Conservation (phyloP, 2,797 vertebrate genomes). For the Leptodactylus fallax region DNA sequence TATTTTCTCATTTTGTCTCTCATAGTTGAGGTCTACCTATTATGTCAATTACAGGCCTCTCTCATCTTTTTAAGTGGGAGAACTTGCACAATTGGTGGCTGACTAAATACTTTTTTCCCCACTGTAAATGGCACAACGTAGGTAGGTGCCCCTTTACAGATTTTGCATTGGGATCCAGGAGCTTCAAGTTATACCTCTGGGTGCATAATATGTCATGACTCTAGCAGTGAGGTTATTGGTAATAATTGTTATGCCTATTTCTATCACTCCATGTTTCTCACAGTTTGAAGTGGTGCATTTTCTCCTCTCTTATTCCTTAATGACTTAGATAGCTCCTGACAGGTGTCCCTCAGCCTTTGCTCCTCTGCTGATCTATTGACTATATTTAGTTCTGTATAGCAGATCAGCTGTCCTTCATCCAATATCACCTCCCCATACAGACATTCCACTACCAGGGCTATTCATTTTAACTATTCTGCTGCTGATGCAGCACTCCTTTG, state of each 20-base stretch:
- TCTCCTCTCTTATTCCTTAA: not conserved
- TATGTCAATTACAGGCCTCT: too few relatives aligned
- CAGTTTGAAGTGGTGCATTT: not conserved
- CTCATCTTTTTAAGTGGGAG: too few relatives aligned
- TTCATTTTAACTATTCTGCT: conserved; percentile 9
- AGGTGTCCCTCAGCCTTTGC: conserved; percentile 40
- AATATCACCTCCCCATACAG: conserved; percentile 1
- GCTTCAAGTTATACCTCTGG: too few relatives aligned
- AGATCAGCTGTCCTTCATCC: conserved; percentile 46
- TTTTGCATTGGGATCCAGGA: too few relatives aligned
- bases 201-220: too few relatives aligned
- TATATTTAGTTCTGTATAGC: conserved; percentile 51
- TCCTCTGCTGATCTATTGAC: conserved; percentile 37
- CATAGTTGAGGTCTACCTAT: too few relatives aligned
- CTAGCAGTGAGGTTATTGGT: not conserved
- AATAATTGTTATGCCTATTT: not conserved
- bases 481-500: not conserved
- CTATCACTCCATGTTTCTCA: not conserved
- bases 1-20: too few relatives aligned
- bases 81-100: too few relatives aligned
- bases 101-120: too few relatives aligned
- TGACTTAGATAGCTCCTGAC: conserved; percentile 15
- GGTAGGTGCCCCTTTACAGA: too few relatives aligned
- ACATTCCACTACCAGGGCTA: not conserved
- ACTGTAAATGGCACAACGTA: too few relatives aligned